Conservation (phyloP, 1,140 invertebrate genomes). For the Atta cephalotes region DNA sequence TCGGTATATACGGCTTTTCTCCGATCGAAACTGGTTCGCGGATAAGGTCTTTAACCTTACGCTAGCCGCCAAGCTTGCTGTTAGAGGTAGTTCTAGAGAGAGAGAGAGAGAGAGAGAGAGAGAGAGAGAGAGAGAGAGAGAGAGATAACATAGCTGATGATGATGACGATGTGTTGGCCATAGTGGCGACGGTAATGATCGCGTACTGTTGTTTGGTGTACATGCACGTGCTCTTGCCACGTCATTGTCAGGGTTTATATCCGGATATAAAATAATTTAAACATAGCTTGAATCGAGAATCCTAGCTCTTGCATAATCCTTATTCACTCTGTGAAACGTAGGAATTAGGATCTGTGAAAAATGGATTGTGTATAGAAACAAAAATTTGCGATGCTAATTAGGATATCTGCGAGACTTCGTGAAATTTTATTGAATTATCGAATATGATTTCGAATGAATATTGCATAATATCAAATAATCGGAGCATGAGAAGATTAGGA, state of each 20-base stretch:
- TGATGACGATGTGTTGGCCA: not conserved
- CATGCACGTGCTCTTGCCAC: conserved; percentile 23
- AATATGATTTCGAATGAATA: not conserved
- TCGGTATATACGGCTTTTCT: conserved; percentile 67
- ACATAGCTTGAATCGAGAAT: not conserved
- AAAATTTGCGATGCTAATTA: not conserved
- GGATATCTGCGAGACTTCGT: not conserved
- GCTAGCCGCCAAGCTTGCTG: conserved; percentile 37
- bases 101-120: not conserved
- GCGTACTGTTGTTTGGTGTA: not conserved
- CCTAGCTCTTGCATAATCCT: not conserved
- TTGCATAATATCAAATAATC: conserved; percentile 8
- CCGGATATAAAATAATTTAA: conserved; percentile 34
- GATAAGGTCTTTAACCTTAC: conserved; percentile 79
- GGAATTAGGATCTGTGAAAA: not conserved
- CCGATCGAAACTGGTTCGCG: conserved; percentile 78
- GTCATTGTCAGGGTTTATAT: conserved; percentile 17
- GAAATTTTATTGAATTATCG: not conserved
- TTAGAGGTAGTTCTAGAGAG: conserved; percentile 45
- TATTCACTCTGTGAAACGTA: not conserved
- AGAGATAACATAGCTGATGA: conserved; percentile 19
- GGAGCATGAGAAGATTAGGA: not conserved
- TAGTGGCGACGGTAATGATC: conserved; percentile 18
- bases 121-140: not conserved
- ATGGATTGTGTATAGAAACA: not conserved